Percentiles rank a stretch among this genome's conserved stretches.
Evolutionary conservation across 2,113 vertebrate genomes (phyloP).

Genomic region (Hucho hucho): DNA sequence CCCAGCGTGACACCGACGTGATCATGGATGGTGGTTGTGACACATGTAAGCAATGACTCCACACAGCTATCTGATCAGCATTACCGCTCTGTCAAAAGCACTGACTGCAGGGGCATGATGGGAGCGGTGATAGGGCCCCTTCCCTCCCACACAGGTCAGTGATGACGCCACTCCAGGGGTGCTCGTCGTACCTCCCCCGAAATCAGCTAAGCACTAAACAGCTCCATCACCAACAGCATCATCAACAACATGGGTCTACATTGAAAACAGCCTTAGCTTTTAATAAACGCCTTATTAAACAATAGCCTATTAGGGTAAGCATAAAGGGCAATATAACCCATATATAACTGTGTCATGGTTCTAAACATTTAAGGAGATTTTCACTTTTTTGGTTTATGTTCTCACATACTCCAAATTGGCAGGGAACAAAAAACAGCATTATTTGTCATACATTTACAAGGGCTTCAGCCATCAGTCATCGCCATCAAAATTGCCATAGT

Average conservation of each 20-base stretch:
- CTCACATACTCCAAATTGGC: constrained; percentile 55
- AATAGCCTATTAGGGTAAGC: neutral
- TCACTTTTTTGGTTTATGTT: constrained; percentile 23
- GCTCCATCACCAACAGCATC: neutral
- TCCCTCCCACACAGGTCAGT: constrained; percentile 40
- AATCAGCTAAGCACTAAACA: neutral
- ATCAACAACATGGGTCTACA: neutral
- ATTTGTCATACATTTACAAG: constrained; percentile 68
- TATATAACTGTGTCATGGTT: neutral
- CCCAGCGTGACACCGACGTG: constrained; percentile 66
- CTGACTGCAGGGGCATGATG: constrained; percentile 59
- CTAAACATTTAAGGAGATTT: constrained; percentile 1
- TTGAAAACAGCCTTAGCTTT: neutral
- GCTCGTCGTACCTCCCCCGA: constrained; percentile 17
- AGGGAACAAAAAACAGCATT: constrained; percentile 55
- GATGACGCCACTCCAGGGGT: neutral
- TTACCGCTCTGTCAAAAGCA: constrained; percentile 67
- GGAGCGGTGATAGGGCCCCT: constrained; percentile 60
- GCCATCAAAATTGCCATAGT: constrained; percentile 73
- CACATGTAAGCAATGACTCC: constrained; percentile 72
- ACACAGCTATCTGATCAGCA: constrained; percentile 76
- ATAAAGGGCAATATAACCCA: neutral
- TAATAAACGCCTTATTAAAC: neutral
- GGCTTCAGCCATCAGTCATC: constrained; percentile 76
- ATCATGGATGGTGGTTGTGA: constrained; percentile 68